These are phyloP conservation scores for Labeo rohita DNA, from an alignment of 2,113 vertebrate species.

Conservation along the genomic window DNA sequence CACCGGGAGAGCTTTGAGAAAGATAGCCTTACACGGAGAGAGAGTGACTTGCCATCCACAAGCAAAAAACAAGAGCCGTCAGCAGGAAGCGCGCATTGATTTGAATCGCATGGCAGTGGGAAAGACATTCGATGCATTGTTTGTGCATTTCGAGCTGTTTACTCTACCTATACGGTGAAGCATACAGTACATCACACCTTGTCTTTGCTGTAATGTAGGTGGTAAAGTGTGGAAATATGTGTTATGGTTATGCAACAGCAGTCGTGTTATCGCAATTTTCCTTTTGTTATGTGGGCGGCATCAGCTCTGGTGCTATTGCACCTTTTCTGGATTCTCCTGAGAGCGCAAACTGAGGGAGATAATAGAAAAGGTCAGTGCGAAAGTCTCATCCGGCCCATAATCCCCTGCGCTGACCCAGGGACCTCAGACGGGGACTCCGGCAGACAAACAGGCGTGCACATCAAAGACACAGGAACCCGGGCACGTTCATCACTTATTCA, in stretches of 20 bases:
- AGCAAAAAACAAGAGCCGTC: not conserved
- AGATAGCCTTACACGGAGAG: slow-evolving; percentile 61
- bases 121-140: not conserved
- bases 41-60: slow-evolving; percentile 13
- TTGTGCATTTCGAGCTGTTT: slow-evolving; percentile 3
- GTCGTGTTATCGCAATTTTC: slow-evolving; percentile 41
- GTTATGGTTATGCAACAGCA: slow-evolving; percentile 50
- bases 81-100: slow-evolving; percentile 44
- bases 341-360: slow-evolving; percentile 22
- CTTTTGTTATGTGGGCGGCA: slow-evolving; percentile 50
- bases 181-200: not conserved
- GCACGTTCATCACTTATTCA: slow-evolving; percentile 41
- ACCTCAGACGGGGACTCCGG: not conserved
- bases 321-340: not conserved
- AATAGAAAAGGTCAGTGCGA: not conserved
- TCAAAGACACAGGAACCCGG: slow-evolving; percentile 25
- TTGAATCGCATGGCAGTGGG: not conserved
- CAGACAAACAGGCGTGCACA: slow-evolving; percentile 6
- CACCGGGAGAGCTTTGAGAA: slow-evolving; percentile 57
- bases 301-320: slow-evolving; percentile 16
- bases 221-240: slow-evolving; percentile 44
- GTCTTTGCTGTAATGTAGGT: not conserved
- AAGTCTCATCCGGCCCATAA: slow-evolving; percentile 20
- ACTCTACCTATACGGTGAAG: not conserved
- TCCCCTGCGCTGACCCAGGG: slow-evolving; percentile 3